Evolutionary conservation across 2,797 vertebrate genomes (phyloP).

Genomic region (Mallotus villosus): DNA sequence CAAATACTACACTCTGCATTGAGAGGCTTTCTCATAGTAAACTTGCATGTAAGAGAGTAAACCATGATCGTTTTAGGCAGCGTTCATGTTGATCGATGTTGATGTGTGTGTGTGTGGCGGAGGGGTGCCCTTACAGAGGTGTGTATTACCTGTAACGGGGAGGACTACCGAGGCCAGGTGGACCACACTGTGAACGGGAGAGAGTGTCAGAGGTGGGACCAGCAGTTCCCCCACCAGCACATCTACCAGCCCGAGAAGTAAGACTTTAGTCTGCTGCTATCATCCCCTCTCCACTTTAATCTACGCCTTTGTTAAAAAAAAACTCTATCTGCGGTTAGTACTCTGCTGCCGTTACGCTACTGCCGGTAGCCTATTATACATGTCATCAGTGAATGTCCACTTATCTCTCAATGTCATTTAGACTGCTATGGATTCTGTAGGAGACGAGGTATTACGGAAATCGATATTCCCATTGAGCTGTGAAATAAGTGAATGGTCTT

Average conservation of each 20-base stretch:
- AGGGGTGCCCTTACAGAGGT: slow-evolving; percentile 67
- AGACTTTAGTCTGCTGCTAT: neutral
- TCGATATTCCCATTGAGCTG: neutral
- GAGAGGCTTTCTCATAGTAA: neutral
- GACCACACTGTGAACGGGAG: slow-evolving; percentile 83
- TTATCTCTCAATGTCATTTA: too few relatives aligned
- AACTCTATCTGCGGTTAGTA: neutral
- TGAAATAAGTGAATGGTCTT: neutral
- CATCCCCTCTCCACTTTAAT: neutral
- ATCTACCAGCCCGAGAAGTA: slow-evolving; percentile 93
- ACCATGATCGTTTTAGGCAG: too few relatives aligned
- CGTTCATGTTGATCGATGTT: neutral
- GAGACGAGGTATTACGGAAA: too few relatives aligned
- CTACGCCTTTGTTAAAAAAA: neutral
- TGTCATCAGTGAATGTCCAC: too few relatives aligned
- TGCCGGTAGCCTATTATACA: too few relatives aligned
- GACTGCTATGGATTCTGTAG: too few relatives aligned
- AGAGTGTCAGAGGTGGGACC: slow-evolving; percentile 97
- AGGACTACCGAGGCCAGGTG: slow-evolving; percentile 88
- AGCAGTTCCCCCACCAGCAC: slow-evolving; percentile 90
- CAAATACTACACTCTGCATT: neutral
- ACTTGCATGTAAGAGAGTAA: neutral
- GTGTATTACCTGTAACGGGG: slow-evolving; percentile 91
- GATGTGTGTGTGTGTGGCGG: slow-evolving; percentile 1
- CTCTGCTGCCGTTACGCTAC: neutral